These are phyloP conservation scores for Arion vulgaris DNA, from an alignment of 1,140 invertebrate genomes.

Conservation along the genomic window DNA sequence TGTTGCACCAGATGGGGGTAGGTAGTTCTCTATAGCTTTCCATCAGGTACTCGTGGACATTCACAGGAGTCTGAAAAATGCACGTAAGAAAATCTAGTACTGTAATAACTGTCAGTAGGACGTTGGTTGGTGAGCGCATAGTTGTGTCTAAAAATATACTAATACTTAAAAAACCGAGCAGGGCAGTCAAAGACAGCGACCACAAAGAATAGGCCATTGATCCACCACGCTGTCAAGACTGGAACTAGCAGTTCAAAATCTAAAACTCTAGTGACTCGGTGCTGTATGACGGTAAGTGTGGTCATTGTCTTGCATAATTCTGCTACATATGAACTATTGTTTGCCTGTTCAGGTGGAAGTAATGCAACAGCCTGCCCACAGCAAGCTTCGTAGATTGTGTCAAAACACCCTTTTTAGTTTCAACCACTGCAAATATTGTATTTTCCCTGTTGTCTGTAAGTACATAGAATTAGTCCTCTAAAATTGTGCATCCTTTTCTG, in stretches of 20 bases:
- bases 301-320: neutral
- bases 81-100: conserved; percentile 19
- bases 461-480: too few species aligned
- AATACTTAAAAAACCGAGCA: conserved; percentile 10
- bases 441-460: too few species aligned
- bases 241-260: conserved; percentile 17
- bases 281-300: neutral
- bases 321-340: neutral
- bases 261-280: neutral
- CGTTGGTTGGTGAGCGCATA: conserved; percentile 11
- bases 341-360: neutral
- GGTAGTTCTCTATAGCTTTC: neutral
- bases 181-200: neutral
- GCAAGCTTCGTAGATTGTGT: neutral
- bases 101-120: neutral
- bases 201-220: neutral
- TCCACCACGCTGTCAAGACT: conserved; percentile 7
- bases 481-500: too few species aligned
- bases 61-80: neutral
- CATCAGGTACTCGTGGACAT: conserved; percentile 12
- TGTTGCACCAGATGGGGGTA: neutral
- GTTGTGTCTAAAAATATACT: neutral
- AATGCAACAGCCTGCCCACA: neutral
- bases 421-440: neutral
- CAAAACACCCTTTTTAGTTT: neutral